Evolutionary conservation across 2,797 vertebrate species (phyloP).

Genomic region (Myotis vivesi): DNA sequence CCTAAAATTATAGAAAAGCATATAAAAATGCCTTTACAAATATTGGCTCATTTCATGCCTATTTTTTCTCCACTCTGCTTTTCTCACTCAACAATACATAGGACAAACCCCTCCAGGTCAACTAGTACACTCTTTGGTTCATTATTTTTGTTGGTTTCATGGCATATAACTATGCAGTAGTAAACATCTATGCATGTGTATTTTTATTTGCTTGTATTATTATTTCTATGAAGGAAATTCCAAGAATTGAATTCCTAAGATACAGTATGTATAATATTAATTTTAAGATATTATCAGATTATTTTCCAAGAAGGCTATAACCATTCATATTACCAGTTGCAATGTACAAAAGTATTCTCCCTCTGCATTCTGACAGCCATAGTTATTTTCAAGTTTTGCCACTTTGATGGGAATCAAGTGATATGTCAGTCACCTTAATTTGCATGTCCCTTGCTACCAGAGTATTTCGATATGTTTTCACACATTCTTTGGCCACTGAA

Average conservation of each 20-base stretch:
- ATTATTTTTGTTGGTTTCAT: not conserved
- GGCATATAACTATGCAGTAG: not conserved
- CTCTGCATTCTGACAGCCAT: not conserved
- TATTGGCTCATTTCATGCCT: not conserved
- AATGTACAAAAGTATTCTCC: not conserved
- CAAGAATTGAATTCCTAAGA: not conserved
- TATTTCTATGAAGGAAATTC: not conserved
- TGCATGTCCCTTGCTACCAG: not conserved
- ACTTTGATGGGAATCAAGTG: not conserved
- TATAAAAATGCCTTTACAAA: not conserved
- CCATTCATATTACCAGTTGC: not conserved
- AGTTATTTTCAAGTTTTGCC: not conserved
- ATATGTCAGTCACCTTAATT: not conserved
- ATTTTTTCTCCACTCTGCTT: not conserved
- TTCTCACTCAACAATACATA: not conserved
- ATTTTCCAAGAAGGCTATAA: not conserved
- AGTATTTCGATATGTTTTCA: not conserved
- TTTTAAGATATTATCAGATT: not conserved
- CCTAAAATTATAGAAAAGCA: not conserved
- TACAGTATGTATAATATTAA: not conserved
- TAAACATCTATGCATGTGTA: not conserved
- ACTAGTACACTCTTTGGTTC: not conserved
- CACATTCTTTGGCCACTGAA: not conserved
- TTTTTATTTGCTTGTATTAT: not conserved
- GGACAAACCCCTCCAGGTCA: not conserved